Percentiles rank a stretch among this genome's conserved stretches.
Conservation (phyloP, 1,140 invertebrate species). For the Microvelia longipes region DNA sequence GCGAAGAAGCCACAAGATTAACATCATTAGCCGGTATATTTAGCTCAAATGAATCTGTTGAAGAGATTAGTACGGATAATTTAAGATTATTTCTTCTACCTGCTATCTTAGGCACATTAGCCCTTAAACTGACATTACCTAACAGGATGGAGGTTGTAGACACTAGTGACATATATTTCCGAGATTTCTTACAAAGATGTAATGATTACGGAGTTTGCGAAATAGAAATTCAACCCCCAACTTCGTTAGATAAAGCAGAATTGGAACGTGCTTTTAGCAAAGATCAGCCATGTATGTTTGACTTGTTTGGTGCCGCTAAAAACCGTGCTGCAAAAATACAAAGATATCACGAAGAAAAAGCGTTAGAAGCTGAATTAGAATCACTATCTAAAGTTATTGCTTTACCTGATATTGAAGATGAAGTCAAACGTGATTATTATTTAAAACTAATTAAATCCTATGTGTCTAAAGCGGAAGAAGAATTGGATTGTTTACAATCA, state of each 20-base stretch:
- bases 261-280: constrained; percentile 8
- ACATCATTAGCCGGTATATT: constrained; percentile 68
- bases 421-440: constrained; percentile 67
- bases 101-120: constrained; percentile 59
- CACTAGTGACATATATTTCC: constrained; percentile 65
- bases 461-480: constrained; percentile 56
- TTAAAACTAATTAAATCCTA: constrained; percentile 59
- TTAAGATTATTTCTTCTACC: constrained; percentile 72
- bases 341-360: constrained; percentile 62
- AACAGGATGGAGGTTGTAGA: constrained; percentile 51
- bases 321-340: constrained; percentile 58
- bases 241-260: neutral
- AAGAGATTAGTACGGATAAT: constrained; percentile 71
- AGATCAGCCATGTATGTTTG: constrained; percentile 17
- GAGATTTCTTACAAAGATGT: constrained; percentile 64
- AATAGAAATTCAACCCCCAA: constrained; percentile 34
- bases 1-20: constrained; percentile 60
- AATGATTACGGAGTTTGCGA: constrained; percentile 60
- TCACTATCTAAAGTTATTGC: constrained; percentile 7
- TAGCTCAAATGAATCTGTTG: constrained; percentile 70
- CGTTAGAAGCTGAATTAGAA: constrained; percentile 49
- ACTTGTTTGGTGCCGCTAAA: constrained; percentile 19
- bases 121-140: constrained; percentile 42
- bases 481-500: constrained; percentile 51
- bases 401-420: constrained; percentile 53